These are phyloP conservation scores for Digitonthophagus gazella DNA, from an alignment of 2,888 invertebrate genomes.

Conservation along the genomic window DNA sequence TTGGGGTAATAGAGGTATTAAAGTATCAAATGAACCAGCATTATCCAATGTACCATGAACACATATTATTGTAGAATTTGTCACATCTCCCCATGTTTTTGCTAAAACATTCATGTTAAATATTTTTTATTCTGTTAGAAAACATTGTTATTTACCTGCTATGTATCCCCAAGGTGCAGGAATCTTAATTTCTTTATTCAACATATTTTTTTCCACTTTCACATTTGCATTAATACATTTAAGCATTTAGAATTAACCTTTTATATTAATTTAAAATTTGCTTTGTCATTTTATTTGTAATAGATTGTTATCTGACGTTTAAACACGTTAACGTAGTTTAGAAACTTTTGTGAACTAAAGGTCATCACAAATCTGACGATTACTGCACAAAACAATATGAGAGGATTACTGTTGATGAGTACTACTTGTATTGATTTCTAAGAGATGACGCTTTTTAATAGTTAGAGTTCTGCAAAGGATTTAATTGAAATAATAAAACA, in stretches of 20 bases:
- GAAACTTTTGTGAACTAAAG: not conserved
- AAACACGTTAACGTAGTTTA: not conserved
- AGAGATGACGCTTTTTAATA: too few species aligned
- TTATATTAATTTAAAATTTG: slow-evolving; percentile 5
- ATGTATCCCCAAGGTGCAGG: slow-evolving; percentile 60
- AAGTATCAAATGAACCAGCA: slow-evolving; percentile 58
- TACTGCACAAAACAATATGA: too few species aligned
- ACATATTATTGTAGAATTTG: slow-evolving; percentile 56
- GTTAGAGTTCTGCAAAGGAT: too few species aligned
- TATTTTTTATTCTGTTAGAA: not conserved
- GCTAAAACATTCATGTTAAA: slow-evolving; percentile 45
- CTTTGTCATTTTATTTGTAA: not conserved
- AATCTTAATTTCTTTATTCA: slow-evolving; percentile 48
- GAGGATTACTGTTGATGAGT: too few species aligned
- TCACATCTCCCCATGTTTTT: slow-evolving; percentile 60
- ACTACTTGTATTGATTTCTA: too few species aligned
- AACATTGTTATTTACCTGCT: slow-evolving; percentile 45
- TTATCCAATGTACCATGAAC: slow-evolving; percentile 63
- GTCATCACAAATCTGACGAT: too few species aligned
- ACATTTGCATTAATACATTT: not conserved
- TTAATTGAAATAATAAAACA: too few species aligned
- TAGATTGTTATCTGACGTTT: not conserved
- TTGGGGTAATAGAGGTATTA: slow-evolving; percentile 56
- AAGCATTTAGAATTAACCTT: not conserved
- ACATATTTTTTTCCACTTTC: too few species aligned